phyloP scores from a whole-genome alignment of 2,888 invertebrate species.

The Callinectes sapidus region DNA sequence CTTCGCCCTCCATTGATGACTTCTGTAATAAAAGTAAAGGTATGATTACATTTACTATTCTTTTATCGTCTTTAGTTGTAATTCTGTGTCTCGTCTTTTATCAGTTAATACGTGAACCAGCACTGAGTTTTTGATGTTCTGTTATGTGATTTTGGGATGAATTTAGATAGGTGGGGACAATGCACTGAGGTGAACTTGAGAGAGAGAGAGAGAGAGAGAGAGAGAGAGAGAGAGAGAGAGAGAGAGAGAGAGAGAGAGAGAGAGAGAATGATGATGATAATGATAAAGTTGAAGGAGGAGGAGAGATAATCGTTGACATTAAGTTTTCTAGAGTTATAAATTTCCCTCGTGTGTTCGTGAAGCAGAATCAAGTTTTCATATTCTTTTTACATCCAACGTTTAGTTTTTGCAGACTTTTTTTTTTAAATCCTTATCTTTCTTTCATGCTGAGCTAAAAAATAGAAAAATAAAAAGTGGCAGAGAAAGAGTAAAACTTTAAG shows the following conservation, averaged over 20 bases:
- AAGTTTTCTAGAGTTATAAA: background rate
- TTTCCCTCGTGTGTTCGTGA: background rate
- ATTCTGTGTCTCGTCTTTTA: background rate
- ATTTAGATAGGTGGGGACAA: background rate
- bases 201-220: slow-evolving; percentile 24
- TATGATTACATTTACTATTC: background rate
- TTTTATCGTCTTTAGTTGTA: background rate
- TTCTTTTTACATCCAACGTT: background rate
- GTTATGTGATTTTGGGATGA: background rate
- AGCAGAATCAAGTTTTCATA: background rate
- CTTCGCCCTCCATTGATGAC: background rate
- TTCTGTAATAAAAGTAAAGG: background rate
- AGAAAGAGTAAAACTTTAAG: background rate
- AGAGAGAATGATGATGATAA: background rate
- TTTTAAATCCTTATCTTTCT: background rate
- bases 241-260: slow-evolving; percentile 29
- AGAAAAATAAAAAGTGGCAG: background rate
- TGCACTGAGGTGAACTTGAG: background rate
- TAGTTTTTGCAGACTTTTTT: background rate
- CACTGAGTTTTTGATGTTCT: background rate
- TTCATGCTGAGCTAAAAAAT: background rate
- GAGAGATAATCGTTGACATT: background rate
- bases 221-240: slow-evolving; percentile 25
- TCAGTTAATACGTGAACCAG: background rate
- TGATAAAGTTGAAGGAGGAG: background rate